Evolutionary conservation across 2,797 vertebrate genomes (phyloP).

Genomic region (Pangasius sanitwongsei): DNA sequence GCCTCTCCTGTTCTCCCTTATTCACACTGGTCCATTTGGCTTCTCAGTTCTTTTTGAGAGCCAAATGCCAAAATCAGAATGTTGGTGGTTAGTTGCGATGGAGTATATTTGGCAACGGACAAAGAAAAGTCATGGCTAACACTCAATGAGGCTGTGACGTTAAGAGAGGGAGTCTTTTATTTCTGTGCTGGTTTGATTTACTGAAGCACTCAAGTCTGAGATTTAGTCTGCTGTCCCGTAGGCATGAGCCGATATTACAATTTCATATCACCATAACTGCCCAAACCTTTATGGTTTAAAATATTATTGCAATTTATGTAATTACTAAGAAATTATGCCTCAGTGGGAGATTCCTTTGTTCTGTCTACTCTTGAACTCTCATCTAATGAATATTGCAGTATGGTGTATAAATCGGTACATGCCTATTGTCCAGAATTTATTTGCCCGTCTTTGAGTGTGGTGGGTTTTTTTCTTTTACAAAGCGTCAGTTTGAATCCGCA

Average conservation of each 20-base stretch:
- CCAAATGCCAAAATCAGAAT: constrained; percentile 1
- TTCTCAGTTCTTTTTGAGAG: background rate
- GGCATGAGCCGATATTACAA: background rate
- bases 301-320: background rate
- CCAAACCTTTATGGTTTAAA: background rate
- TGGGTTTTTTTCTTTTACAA: constrained; percentile 56
- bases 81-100: background rate
- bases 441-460: background rate
- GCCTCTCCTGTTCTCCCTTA: background rate
- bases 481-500: constrained; percentile 62
- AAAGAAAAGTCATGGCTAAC: background rate
- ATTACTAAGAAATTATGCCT: background rate
- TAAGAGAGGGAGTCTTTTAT: background rate
- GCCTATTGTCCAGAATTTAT: constrained; percentile 10
- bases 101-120: background rate
- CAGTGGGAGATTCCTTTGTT: background rate
- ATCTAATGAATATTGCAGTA: background rate
- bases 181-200: constrained; percentile 11
- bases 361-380: background rate
- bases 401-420: constrained; percentile 18
- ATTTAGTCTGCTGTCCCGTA: background rate
- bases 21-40: constrained; percentile 23
- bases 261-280: background rate
- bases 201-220: constrained; percentile 16
- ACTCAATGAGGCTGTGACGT: background rate